phyloP scores from a whole-genome alignment of 2,113 vertebrate genomes.

The Eulacestoma nigropectus region DNA sequence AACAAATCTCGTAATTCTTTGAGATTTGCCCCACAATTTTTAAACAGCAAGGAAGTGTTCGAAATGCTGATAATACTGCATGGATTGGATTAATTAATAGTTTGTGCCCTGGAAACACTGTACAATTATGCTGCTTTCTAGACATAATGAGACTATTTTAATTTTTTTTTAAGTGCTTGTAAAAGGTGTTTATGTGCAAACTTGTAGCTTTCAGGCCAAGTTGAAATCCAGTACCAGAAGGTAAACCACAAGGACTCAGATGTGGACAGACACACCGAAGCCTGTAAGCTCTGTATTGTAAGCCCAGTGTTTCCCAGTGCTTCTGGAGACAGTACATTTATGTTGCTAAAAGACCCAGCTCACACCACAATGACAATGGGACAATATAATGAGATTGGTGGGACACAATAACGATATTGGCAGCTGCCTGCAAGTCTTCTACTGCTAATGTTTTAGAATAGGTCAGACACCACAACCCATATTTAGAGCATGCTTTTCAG shows the following conservation, averaged over 20 bases:
- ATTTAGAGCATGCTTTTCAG: conserved; percentile 44
- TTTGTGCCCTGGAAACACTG: neutral
- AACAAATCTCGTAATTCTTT: neutral
- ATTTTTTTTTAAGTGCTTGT: neutral
- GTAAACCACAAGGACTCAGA: neutral
- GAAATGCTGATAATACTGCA: neutral
- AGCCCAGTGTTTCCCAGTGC: neutral
- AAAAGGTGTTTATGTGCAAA: neutral
- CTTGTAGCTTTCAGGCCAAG: neutral
- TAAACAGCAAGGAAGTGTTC: neutral
- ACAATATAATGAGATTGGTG: neutral
- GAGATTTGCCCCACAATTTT: neutral
- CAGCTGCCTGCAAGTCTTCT: conserved; percentile 14
- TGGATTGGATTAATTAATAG: neutral
- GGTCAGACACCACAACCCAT: conserved; percentile 37
- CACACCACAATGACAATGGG: neutral
- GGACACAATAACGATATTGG: neutral
- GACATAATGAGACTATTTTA: neutral
- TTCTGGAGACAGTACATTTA: neutral
- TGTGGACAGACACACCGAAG: neutral
- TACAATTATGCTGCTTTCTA: neutral
- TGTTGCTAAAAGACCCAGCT: neutral
- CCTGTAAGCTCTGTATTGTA: neutral
- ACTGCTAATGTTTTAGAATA: neutral
- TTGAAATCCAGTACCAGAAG: neutral